Evolutionary conservation across 2,888 invertebrate species (phyloP), one percentile per base, ranked within the genome.

Genomic region (Oxytorus armatus): DNA sequence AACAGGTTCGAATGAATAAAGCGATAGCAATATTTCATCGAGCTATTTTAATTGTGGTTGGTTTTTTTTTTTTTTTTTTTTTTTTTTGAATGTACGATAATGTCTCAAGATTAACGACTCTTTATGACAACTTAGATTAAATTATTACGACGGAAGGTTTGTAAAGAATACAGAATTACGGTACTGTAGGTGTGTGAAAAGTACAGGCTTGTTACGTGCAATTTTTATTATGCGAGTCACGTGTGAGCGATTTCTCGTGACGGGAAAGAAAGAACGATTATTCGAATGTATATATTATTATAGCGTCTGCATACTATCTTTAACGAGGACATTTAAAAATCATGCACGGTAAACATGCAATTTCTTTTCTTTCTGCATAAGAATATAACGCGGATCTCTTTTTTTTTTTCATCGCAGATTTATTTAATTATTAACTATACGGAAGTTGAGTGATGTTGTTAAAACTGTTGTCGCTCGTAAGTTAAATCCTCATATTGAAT

Each of bases 231-330:
- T 14, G 33, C 51, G 61, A 73, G 68, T 68, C 78, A 59, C 53
- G 78, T 44, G 73, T 11, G 73, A 66, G 68, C 78, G 73, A 73
- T 73, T 73, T 73, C 66, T 73, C 73, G 68, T 78, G 68, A 53
- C 73, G 73, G 61, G n/a, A n/a, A n/a, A n/a, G n/a, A 73, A 51
- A 68, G 29, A 66, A 68, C 51, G 23, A 25, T 23, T 36, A 68
- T 39, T 14, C 36, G 23, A 51, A 39, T 36, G 78, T 29, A 44
- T 59, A 44, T 70, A 49, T 68, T 68, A 61, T 61, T 29, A 55
- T 39, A 21, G 33, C 51, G 59, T 53, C 42, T 36, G 66, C 42
- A 39, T 61, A 25, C 10, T 53, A 33, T 53, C 44, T n/a, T 11
- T 59, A 68, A 73, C 29, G 61, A 68, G 78, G 61, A n/a, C 66